These are phyloP conservation scores for Celastrina argiolus DNA, from an alignment of 2,888 invertebrate species.

Conservation along the genomic window DNA sequence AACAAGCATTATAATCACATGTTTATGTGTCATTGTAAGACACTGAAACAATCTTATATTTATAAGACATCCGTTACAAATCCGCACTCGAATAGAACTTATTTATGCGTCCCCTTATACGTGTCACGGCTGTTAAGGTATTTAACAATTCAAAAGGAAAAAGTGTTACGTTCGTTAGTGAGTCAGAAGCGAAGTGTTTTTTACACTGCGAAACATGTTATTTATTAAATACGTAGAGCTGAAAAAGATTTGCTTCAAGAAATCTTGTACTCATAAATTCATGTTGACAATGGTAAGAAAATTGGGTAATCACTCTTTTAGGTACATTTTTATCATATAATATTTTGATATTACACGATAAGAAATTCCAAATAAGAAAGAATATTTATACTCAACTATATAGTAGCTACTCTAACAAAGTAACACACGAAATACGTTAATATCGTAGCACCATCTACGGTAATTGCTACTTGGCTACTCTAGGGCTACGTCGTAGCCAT, in stretches of 20 bases:
- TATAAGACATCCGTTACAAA: background rate
- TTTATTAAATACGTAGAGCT: background rate
- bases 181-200: background rate
- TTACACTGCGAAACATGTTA: background rate
- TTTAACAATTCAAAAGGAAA: constrained; percentile 1
- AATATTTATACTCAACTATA: too few relatives aligned
- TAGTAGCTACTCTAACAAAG: too few relatives aligned
- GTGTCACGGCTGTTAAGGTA: background rate
- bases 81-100: background rate
- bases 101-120: background rate
- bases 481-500: background rate
- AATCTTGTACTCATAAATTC: background rate
- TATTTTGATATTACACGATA: too few relatives aligned
- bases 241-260: background rate
- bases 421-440: background rate
- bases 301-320: too few relatives aligned
- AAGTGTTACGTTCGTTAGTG: constrained; percentile 9
- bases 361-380: too few relatives aligned
- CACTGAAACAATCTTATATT: background rate
- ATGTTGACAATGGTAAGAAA: background rate
- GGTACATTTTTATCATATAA: too few relatives aligned
- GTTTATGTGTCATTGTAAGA: background rate
- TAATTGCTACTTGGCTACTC: background rate
- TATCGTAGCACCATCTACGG: background rate
- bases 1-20: background rate